Conservation (phyloP, 2,888 invertebrate genomes). For the Heliconius sara region DNA sequence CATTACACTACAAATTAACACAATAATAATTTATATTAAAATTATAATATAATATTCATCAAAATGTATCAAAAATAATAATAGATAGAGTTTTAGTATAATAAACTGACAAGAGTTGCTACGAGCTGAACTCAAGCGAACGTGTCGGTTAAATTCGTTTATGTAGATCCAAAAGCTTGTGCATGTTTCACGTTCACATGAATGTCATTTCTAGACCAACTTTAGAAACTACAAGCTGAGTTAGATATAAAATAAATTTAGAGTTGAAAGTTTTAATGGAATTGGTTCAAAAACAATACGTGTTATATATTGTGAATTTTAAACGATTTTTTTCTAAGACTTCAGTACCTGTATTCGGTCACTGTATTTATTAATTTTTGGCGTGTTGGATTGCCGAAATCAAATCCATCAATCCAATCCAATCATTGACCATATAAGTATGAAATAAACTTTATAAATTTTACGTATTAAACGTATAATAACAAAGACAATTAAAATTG, state of each 20-base stretch:
- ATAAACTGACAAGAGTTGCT: conserved; percentile 10
- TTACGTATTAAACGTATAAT: not conserved
- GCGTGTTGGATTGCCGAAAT: not conserved
- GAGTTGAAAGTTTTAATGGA: conserved; percentile 7
- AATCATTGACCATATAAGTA: not conserved
- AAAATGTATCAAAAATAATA: not conserved
- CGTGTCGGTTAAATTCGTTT: conserved; percentile 30
- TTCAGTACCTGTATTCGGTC: too few relatives aligned
- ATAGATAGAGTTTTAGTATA: not conserved
- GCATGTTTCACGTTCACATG: conserved; percentile 29
- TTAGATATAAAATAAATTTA: not conserved
- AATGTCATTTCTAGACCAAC: conserved; percentile 14
- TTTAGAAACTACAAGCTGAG: conserved; percentile 5
- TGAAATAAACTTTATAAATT: not conserved
- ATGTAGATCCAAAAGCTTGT: conserved; percentile 33
- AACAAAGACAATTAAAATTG: too few relatives aligned
- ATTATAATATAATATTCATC: too few relatives aligned
- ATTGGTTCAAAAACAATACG: not conserved
- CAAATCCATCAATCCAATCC: not conserved
- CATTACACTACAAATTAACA: too few relatives aligned
- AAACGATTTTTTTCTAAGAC: not conserved
- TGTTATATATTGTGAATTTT: not conserved
- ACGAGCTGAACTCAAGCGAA: not conserved
- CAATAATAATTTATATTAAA: too few relatives aligned
- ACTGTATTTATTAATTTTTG: too few relatives aligned